Evolutionary conservation across 2,113 vertebrate genomes (phyloP).

Genomic region (Myiozetetes cayanensis): DNA sequence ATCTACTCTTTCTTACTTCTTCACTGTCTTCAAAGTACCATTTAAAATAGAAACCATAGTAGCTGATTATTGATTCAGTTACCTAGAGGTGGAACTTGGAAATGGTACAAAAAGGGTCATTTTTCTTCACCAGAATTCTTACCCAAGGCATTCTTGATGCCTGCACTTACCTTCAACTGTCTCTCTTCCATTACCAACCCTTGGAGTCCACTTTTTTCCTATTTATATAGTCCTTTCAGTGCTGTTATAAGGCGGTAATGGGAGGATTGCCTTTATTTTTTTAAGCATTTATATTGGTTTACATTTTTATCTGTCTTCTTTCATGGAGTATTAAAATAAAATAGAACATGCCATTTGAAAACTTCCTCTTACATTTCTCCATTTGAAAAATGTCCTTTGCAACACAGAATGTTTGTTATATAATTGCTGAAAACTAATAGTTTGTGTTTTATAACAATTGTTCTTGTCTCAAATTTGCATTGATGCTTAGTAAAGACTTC

Average conservation of each 20-base stretch:
- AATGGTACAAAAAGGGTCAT: background rate
- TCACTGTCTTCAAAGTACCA: background rate
- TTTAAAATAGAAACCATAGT: background rate
- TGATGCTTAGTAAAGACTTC: background rate
- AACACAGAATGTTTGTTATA: background rate
- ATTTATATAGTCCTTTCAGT: background rate
- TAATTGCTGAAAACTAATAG: background rate
- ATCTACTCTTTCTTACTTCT: background rate
- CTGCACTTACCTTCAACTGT: background rate
- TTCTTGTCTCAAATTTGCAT: background rate
- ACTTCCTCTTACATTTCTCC: background rate
- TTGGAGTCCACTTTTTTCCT: background rate
- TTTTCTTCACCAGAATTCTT: background rate
- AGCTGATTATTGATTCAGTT: background rate
- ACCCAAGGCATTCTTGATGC: background rate
- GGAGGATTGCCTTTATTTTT: background rate
- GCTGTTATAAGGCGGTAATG: background rate
- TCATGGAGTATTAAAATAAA: background rate
- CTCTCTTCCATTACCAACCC: background rate
- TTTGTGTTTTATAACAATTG: background rate
- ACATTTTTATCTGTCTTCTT: background rate
- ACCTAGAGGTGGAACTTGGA: background rate
- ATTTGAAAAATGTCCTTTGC: background rate
- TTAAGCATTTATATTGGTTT: background rate
- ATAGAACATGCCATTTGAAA: background rate